phyloP scores from a whole-genome alignment of 92 coral and sea anemone genomes.

The Epizoanthus illoricatus region DNA sequence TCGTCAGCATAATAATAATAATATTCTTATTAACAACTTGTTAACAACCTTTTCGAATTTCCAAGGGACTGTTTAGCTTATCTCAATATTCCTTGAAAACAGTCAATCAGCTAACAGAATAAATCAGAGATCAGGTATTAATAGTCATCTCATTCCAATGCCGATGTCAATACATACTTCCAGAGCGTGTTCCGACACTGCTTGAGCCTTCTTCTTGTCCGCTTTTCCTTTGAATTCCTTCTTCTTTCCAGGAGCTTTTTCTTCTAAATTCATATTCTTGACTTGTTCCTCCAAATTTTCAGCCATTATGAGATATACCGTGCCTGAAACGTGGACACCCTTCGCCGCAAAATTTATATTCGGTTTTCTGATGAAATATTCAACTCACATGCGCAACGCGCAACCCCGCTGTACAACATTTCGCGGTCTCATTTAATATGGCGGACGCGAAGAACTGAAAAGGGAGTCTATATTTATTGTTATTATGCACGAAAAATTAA shows the following conservation, averaged over 20 bases:
- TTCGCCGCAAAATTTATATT: neutral
- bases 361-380: conserved; percentile 35
- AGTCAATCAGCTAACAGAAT: neutral
- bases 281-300: conserved; percentile 33
- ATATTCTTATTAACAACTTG: neutral
- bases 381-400: conserved; percentile 20
- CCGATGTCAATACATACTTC: conserved; percentile 6
- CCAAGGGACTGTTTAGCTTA: no score
- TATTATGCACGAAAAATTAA: neutral
- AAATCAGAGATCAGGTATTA: neutral
- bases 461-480: neutral
- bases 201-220: conserved; percentile 32
- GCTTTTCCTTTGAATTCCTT: conserved; percentile 31
- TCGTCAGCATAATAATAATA: neutral
- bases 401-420: conserved; percentile 29
- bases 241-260: conserved; percentile 41
- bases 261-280: conserved; percentile 20
- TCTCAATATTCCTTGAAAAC: neutral
- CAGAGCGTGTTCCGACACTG: neutral
- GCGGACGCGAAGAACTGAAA: neutral
- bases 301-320: conserved; percentile 4
- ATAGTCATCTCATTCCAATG: no score
- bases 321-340: conserved; percentile 35
- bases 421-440: conserved; percentile 22
- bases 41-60: neutral